Conservation (phyloP, 2,888 invertebrate species). For the Leucozona laternaria region DNA sequence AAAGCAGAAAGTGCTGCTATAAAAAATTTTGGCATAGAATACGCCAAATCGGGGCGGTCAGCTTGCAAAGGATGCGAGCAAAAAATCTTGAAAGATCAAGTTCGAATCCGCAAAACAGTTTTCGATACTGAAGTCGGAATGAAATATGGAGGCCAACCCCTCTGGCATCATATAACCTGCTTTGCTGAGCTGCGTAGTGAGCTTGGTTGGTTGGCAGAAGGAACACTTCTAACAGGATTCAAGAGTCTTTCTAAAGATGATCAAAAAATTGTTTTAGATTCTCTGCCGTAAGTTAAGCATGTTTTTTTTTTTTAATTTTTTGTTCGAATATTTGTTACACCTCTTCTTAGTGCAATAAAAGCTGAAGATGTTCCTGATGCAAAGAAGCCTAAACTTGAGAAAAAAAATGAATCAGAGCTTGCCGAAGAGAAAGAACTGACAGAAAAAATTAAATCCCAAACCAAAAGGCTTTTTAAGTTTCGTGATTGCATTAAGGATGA, state of each 20-base stretch:
- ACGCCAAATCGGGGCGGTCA: constrained; percentile 93
- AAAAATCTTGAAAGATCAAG: constrained; percentile 90
- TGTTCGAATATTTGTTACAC: not conserved
- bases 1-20: constrained; percentile 82
- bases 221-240: constrained; percentile 91
- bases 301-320: not conserved
- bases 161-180: constrained; percentile 97
- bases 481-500: constrained; percentile 87
- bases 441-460: constrained; percentile 83
- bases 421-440: constrained; percentile 86
- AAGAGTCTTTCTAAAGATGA: constrained; percentile 89
- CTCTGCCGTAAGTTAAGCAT: constrained; percentile 86
- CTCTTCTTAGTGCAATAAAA: constrained; percentile 80
- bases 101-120: constrained; percentile 91
- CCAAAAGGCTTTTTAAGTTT: constrained; percentile 84
- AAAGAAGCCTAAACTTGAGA: constrained; percentile 89
- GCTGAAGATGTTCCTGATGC: constrained; percentile 85
- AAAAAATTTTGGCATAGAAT: constrained; percentile 91
- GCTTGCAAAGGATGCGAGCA: constrained; percentile 93
- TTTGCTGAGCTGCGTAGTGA: constrained; percentile 90
- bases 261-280: constrained; percentile 86
- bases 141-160: constrained; percentile 92
- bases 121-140: constrained; percentile 88
- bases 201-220: constrained; percentile 89
- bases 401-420: constrained; percentile 85